A percentile compares a stretch with the other conserved stretches of the same genome.
Conservation (phyloP, 2,888 invertebrate genomes). For the Penaeus monodon region DNA sequence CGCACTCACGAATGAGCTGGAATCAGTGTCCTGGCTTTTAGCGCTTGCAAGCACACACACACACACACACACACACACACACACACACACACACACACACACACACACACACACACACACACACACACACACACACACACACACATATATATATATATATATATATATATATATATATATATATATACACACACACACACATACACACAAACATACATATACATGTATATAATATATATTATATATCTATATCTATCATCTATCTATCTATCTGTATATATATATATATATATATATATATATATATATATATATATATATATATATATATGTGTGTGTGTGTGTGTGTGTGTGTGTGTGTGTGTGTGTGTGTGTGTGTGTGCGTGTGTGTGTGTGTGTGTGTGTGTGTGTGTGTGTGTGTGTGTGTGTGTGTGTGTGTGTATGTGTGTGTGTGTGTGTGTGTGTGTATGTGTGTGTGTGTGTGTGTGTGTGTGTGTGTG, state of each 20-base stretch:
- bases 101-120: too few relatives aligned
- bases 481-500: slow-evolving; percentile 19
- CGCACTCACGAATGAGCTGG: too few relatives aligned
- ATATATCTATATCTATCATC: too few relatives aligned
- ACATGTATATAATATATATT: too few relatives aligned
- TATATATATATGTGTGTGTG: slow-evolving; percentile 2
- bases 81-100: too few relatives aligned
- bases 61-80: too few relatives aligned
- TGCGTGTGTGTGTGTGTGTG: background rate
- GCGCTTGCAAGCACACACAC: too few relatives aligned
- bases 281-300: slow-evolving; percentile 8
- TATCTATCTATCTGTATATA: background rate
- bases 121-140: too few relatives aligned
- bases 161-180: background rate
- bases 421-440: background rate
- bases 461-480: too few relatives aligned
- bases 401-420: background rate
- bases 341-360: too few relatives aligned
- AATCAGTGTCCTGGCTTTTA: too few relatives aligned
- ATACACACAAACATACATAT: background rate
- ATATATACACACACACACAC: slow-evolving; percentile 14
- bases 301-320: slow-evolving; percentile 15
- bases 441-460: background rate
- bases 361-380: too few relatives aligned
- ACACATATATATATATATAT: background rate